phyloP scores from a whole-genome alignment of 2,113 vertebrate species.

The Cavia aperea region DNA sequence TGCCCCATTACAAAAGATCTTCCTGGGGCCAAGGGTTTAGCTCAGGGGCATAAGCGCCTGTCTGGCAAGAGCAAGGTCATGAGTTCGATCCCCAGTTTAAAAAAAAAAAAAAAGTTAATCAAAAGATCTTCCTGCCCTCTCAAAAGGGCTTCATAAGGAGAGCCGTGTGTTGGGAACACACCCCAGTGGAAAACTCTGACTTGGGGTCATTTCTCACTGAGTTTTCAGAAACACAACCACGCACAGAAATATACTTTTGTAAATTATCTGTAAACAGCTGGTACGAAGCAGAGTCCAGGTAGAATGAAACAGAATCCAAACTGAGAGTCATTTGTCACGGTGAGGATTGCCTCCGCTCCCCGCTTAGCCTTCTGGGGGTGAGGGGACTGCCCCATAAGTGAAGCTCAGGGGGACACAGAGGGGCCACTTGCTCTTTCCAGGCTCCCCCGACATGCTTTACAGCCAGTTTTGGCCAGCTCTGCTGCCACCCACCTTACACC shows the following conservation, averaged over 20 bases:
- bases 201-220: constrained; percentile 32
- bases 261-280: constrained; percentile 32
- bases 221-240: constrained; percentile 33
- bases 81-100: too few relatives aligned
- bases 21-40: background rate
- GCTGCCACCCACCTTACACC: background rate
- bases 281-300: background rate
- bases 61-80: too few relatives aligned
- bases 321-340: background rate
- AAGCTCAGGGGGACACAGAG: too few relatives aligned
- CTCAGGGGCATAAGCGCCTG: too few relatives aligned
- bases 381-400: background rate
- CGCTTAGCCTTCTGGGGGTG: background rate
- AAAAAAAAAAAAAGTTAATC: background rate
- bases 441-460: background rate
- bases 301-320: constrained; percentile 13
- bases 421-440: background rate
- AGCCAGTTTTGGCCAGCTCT: background rate
- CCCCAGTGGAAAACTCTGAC: constrained; percentile 14
- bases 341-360: background rate
- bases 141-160: background rate
- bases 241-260: background rate
- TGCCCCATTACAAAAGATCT: background rate
- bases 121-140: background rate
- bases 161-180: background rate